Evolutionary conservation across 2,797 vertebrate species (phyloP), one percentile per base, ranked within the genome.

Genomic region (Enteromius anoplus): DNA sequence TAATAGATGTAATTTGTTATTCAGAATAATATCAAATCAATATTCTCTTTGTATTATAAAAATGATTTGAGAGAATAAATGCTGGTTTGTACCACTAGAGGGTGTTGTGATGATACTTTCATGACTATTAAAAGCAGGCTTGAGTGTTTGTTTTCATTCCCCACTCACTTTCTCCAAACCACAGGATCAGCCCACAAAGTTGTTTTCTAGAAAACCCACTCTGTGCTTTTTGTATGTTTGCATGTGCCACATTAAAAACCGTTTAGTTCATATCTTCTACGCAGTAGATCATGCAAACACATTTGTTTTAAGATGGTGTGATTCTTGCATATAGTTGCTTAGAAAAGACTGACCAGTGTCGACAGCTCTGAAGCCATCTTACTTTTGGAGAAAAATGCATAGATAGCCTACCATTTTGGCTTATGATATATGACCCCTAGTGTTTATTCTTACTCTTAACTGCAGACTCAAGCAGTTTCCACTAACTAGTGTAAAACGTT

Each of bases 401-500:
- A 66, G 65, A 65, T 78, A 53, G 26, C 26, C 26, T 26, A 32
- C 53, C 68, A 69, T 29, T 68, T 29, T 47, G n/a, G 23, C 3
- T 40, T 19, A 72, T 60, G 51, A 12, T 65, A 64, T 86, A 68
- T 75, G 73, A 84, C 75, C 75, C 3, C 32, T 75, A 79, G 68
- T 58, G 81, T 86, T 84, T 82, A 68, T 76, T 84, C 15, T 66
- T 64, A 2, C 17, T 29, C 65, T 78, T 72, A 89, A 86, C 77
- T 69, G 76, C 68, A 70, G 37, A 78, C 58, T 58, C n/a, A 37
- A 79, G 55, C 37, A 9, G 42, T 86, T 89, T 83, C 62, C 79
- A 84, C 53, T 69, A 32, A 23, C 64, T 14, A 55, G 47, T 53
- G 40, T 64, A 26, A 62, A 69, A 42, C 64, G 60, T 5, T 71